Base-by-base conservation (phyloP, 37 sponge, comb jelly and placozoan species). In the Petrosia ficiformis region DNA sequence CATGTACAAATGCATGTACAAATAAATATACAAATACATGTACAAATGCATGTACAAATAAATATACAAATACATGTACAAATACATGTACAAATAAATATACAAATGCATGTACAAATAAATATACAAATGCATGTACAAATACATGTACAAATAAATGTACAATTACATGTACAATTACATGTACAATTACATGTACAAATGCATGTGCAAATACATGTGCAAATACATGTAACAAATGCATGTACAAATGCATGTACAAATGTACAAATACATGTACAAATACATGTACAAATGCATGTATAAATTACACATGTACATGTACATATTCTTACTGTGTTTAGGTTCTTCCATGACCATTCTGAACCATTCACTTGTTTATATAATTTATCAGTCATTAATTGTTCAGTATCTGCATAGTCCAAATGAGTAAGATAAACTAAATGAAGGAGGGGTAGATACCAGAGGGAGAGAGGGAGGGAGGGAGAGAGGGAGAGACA, bases 321-420 rank as follows among this genome's bases (percentile, higher is more conserved):
- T 31, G 48, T 42, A 31, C 21, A 16, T 22, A 2, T 2, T 65
- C 86, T 73, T 65, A 94, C 95, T 33, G 94, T 95, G 77, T 98
- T 98, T 42, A 98, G 90, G 77, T 98, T 95, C 68, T 93, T 95
- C 99, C 99, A 98, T 4, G 94, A 93, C 96, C 99, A 95, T 79
- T 98, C 99, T 25, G 89, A 68, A 31, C 96, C 96, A 56, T 95
- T 90, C 52, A 95, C 96, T 57, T 98, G 99, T 65, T 70, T 79
- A 59, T 87, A 84, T 43, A 98, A 79, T 73, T 95, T 98, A 66
- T 95, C 91, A 34, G 96, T 98, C 96, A 98, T 95, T 48, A 98
- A 88, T 59, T 83, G 72, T 42, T 95, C 99, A 0, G 96, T 98
- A 78, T 98, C 94, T 54, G 81, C 82, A 67, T 90, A 98, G 80